Conservation (phyloP, 2,888 invertebrate species). For the Harpalus rufipes region DNA sequence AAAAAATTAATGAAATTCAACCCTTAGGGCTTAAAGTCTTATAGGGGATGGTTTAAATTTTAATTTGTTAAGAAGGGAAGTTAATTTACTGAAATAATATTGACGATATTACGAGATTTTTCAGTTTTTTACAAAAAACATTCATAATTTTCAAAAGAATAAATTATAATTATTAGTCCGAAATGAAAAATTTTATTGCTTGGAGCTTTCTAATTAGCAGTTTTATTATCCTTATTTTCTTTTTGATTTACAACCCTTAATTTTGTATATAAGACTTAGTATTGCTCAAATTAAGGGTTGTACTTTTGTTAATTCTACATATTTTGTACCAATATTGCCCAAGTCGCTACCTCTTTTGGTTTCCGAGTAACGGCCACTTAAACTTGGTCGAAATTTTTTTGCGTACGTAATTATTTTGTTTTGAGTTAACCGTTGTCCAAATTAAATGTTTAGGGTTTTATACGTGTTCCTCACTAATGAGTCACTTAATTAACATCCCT, state of each 20-base stretch:
- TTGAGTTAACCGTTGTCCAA: neutral
- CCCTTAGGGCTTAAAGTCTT: neutral
- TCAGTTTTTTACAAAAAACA: too few species aligned
- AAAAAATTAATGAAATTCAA: neutral
- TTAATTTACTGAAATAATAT: slow-evolving; percentile 3
- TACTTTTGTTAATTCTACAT: neutral
- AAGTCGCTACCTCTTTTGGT: neutral
- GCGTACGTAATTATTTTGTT: neutral
- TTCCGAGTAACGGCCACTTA: too few species aligned
- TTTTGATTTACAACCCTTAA: neutral
- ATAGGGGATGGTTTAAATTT: neutral
- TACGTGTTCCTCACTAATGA: neutral
- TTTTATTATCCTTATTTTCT: neutral
- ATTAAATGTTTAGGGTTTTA: neutral
- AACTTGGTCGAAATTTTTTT: too few species aligned
- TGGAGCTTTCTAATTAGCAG: neutral
- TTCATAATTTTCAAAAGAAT: too few species aligned
- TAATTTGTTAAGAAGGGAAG: neutral
- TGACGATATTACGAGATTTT: neutral
- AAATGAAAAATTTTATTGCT: neutral
- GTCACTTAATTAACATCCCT: neutral
- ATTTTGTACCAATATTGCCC: neutral
- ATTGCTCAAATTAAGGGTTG: neutral
- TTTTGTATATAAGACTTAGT: neutral
- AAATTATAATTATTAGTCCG: neutral